phyloP scores from a whole-genome alignment of 2,888 invertebrate species.

The Capitulum mitella region DNA sequence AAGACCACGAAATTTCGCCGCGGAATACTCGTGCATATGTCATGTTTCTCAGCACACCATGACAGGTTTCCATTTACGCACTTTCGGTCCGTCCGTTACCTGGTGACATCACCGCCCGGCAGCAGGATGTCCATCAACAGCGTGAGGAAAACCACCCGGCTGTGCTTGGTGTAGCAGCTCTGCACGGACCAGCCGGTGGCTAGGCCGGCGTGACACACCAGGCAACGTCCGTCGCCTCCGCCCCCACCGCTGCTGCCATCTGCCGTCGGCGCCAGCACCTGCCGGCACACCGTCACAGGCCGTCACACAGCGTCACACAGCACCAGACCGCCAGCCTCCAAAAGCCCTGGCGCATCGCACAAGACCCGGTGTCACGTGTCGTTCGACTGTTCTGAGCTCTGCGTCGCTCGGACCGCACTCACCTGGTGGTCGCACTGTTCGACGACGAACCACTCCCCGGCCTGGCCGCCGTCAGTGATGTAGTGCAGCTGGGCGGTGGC shows the following conservation, averaged over 20 bases:
- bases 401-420: not conserved
- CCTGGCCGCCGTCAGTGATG: not conserved
- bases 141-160: not conserved
- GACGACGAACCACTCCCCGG: not conserved
- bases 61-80: no score
- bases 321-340: no score
- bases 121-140: conserved; percentile 1
- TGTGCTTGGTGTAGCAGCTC: conserved; percentile 1
- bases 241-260: not conserved
- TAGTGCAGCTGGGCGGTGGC: not conserved
- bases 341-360: no score
- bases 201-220: not conserved
- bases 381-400: no score
- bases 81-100: not conserved
- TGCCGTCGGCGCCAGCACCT: not conserved
- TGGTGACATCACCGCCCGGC: not conserved
- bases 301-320: no score
- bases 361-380: no score
- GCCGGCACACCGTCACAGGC: not conserved
- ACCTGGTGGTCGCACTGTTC: not conserved
- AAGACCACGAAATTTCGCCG: no score
- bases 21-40: no score
- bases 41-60: no score
- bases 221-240: not conserved
- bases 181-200: conserved; percentile 3